Percentiles rank a stretch among this genome's conserved stretches.
Conservation (phyloP, 2,113 vertebrate species). For the Hystrix cristata region DNA sequence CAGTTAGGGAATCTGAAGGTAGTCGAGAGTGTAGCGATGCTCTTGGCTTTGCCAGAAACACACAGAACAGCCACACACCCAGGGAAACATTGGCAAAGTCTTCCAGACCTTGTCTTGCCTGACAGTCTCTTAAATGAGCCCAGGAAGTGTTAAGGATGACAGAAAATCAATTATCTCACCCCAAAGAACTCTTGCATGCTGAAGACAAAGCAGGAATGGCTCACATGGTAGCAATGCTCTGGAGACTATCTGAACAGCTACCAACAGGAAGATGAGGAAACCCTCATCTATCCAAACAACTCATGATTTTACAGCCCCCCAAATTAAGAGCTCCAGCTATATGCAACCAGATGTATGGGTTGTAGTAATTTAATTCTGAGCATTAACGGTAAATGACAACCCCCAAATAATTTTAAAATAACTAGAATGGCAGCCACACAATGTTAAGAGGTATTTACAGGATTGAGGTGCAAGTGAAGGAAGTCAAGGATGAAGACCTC, state of each 20-base stretch:
- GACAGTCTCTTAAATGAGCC: neutral
- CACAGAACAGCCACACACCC: too few relatives aligned
- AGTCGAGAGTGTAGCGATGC: fast-evolving
- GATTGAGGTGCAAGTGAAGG: neutral
- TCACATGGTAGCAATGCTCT: neutral
- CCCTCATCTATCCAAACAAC: neutral
- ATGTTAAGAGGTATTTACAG: neutral
- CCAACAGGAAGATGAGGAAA: neutral
- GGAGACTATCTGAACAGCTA: neutral
- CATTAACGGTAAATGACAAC: neutral
- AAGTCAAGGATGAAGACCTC: neutral
- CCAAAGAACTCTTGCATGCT: too few relatives aligned
- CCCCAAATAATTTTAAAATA: neutral
- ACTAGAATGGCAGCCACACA: neutral
- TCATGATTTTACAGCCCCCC: neutral
- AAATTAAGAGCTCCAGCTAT: neutral
- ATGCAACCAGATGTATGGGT: neutral
- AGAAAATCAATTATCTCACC: neutral
- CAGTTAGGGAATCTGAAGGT: neutral
- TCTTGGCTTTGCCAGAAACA: too few relatives aligned
- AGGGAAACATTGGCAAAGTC: neutral
- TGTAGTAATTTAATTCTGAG: neutral
- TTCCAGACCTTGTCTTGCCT: too few relatives aligned
- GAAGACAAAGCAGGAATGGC: too few relatives aligned
- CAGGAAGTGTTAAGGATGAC: neutral